Percentiles rank a stretch among this genome's conserved stretches.
These are phyloP conservation scores for Phymatocera aterrima DNA, from an alignment of 2,888 invertebrate species.

Conservation along the genomic window DNA sequence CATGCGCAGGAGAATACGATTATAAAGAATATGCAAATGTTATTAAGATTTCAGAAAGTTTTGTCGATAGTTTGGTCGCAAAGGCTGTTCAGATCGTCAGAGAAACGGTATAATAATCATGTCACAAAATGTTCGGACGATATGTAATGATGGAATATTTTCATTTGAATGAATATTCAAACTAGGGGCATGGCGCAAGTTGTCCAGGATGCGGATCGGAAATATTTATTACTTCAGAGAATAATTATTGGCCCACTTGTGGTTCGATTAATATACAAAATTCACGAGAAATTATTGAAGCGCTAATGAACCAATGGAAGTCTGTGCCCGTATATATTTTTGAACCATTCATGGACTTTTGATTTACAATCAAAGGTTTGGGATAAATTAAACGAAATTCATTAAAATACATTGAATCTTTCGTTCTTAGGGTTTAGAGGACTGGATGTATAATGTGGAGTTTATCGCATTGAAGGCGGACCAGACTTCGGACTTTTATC, in stretches of 20 bases:
- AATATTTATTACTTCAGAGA: conserved; percentile 43
- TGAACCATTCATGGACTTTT: not conserved
- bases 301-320: conserved; percentile 63
- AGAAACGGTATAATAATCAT: not conserved
- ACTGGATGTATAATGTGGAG: conserved; percentile 59
- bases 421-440: conserved; percentile 55
- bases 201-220: conserved; percentile 40
- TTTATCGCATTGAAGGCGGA: conserved; percentile 54
- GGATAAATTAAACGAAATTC: not conserved
- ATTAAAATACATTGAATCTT: not conserved
- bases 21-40: not conserved
- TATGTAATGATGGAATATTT: not conserved
- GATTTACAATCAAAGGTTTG: not conserved
- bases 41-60: conserved; percentile 10
- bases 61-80: conserved; percentile 20
- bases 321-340: conserved; percentile 55
- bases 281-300: conserved; percentile 52
- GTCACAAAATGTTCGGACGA: not conserved
- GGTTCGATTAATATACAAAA: conserved; percentile 51
- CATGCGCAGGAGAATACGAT: not conserved
- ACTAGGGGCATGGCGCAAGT: not conserved
- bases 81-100: not conserved
- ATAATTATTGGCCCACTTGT: conserved; percentile 57
- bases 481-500: conserved; percentile 54
- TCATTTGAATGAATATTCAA: not conserved